Evolutionary conservation across 2,113 vertebrate species (phyloP), one percentile per base, ranked within the genome.

Genomic region (Syrrhaptes paradoxus): DNA sequence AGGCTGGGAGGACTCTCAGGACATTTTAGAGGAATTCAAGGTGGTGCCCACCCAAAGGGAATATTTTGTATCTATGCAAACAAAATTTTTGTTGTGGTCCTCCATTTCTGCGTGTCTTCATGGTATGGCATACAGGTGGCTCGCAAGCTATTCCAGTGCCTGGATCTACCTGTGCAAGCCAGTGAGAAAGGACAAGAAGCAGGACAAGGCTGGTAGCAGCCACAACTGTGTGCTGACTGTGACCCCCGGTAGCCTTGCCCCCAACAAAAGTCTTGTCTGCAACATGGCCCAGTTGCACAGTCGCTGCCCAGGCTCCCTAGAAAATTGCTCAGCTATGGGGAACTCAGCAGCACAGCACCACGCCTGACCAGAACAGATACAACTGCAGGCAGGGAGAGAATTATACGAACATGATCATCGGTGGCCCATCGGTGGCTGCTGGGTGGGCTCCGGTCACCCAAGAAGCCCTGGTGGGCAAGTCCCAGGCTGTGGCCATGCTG

Each of bases 201-300:
- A 16, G 71, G 31, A 31, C 20, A 8, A 51, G 36, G 65, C 63
- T 76, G 58, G 32, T 3, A 51, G 32, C 7, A 77, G 46, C 70
- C 52, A 19, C 3, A 17, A 10, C 43, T 29, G 1, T 43, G 25
- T 58, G 36, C 54, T 29, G 24, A 17, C 22, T 12, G 17, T 41
- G n/a, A 70, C 21, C 17, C n/a, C 63, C 4, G 0, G 11, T 46
- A 51, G 15, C 17, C 32, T 24, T 38, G 25, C 3, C 62, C 21
- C 32, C 58, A 34, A 8, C 26, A 72, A 67, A 89, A 63, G 6
- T 6, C 43, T 52, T n/a, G 17, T 4, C 46, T 49, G 3, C 48
- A 28, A 68, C 3, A 3, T 0, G 57, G 67, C 12, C 24, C 7
- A 3, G 4, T 5, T 49, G n/a, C 48, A 15, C 4, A 5, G 2